phyloP scores from a whole-genome alignment of 1,140 invertebrate genomes.

The Drosophila cardini region DNA sequence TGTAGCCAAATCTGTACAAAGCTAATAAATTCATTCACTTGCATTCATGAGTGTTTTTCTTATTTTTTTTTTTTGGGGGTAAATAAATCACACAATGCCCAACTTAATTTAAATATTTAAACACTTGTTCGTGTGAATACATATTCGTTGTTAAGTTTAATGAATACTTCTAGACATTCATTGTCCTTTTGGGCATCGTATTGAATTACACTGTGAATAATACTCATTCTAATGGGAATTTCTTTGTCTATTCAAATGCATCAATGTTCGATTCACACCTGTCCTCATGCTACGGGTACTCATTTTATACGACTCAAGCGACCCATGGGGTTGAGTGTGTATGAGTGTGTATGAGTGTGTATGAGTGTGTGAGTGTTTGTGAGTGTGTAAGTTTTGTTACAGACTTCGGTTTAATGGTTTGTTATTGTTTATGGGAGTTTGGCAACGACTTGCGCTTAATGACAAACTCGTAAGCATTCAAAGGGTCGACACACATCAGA shows the following conservation, averaged over 20 bases:
- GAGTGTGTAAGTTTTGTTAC: slow-evolving; percentile 3
- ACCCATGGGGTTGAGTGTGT: slow-evolving; percentile 1
- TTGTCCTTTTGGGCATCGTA: slow-evolving; percentile 6
- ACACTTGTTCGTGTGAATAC: background rate
- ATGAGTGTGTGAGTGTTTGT: slow-evolving; percentile 1
- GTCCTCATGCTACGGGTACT: slow-evolving; percentile 34
- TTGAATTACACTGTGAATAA: slow-evolving; percentile 7
- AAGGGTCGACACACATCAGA: slow-evolving; percentile 49
- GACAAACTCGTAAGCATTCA: slow-evolving; percentile 46
- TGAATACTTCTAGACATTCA: background rate
- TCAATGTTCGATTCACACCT: slow-evolving; percentile 34
- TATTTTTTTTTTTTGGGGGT: no score
- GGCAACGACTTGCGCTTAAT: slow-evolving; percentile 49
- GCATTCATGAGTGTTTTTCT: background rate
- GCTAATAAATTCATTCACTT: background rate
- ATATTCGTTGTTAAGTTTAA: slow-evolving; percentile 1
- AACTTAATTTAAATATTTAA: slow-evolving; percentile 6
- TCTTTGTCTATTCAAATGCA: slow-evolving; percentile 1
- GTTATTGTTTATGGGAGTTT: slow-evolving; percentile 48
- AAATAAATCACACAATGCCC: background rate
- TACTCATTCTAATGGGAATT: background rate
- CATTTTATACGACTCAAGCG: slow-evolving; percentile 24
- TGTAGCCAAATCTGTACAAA: background rate
- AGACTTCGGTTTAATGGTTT: slow-evolving; percentile 10
- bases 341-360: background rate